These are phyloP conservation scores for Nephrotoma appendiculata DNA, from an alignment of 2,888 invertebrate genomes.

Conservation along the genomic window DNA sequence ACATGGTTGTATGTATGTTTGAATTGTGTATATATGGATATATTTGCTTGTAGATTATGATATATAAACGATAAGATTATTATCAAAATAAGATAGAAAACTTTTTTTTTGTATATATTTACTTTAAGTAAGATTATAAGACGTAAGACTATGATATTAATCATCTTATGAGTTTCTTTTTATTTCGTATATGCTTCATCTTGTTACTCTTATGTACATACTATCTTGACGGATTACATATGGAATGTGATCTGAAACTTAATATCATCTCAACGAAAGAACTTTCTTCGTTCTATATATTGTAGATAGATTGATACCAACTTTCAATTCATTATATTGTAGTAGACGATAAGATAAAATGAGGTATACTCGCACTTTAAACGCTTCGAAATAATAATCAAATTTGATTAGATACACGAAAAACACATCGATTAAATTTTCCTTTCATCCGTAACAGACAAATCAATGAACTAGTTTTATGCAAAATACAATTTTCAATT, in stretches of 20 bases:
- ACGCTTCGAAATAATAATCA: background rate
- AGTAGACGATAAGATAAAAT: background rate
- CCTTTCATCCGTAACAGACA: background rate
- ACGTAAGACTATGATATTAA: background rate
- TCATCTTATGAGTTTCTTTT: background rate
- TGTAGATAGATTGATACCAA: background rate
- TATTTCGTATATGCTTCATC: background rate
- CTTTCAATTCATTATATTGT: background rate
- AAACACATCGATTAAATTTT: background rate
- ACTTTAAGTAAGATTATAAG: background rate
- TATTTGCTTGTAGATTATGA: background rate
- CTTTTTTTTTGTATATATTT: background rate
- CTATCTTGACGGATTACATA: background rate
- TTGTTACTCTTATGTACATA: background rate
- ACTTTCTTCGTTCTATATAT: background rate
- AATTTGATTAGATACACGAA: background rate
- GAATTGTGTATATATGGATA: background rate
- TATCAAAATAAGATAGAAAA: background rate
- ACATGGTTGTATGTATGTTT: background rate
- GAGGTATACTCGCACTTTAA: background rate
- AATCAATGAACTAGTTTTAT: background rate
- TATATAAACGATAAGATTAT: background rate
- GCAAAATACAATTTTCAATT: background rate
- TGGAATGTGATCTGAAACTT: background rate
- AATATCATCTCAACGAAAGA: background rate